These are phyloP conservation scores for Phrixothrix hirtus DNA, from an alignment of 2,888 invertebrate species.

Conservation along the genomic window DNA sequence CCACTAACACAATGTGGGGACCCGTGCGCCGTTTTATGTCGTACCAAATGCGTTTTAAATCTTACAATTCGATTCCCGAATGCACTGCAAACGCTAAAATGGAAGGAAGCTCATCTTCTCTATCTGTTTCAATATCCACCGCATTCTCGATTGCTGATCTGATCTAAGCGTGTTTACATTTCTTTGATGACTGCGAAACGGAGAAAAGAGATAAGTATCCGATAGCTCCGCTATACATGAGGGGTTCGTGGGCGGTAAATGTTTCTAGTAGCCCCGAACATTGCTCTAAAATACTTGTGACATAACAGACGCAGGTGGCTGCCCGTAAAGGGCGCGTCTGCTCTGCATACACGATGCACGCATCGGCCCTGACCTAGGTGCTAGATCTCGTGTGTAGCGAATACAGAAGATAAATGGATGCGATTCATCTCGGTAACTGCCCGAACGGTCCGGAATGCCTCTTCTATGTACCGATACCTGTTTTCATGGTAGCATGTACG, in stretches of 20 bases:
- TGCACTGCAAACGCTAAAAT: slow-evolving; percentile 32
- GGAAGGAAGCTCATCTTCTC: slow-evolving; percentile 31
- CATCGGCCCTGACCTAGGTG: slow-evolving; percentile 45
- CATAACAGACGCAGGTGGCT: slow-evolving; percentile 30
- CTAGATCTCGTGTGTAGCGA: slow-evolving; percentile 40
- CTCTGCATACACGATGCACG: slow-evolving; percentile 45
- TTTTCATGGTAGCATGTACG: slow-evolving; percentile 35
- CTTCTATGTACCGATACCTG: slow-evolving; percentile 25
- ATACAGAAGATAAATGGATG: slow-evolving; percentile 41
- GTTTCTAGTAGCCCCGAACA: slow-evolving; percentile 13
- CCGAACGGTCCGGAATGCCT: slow-evolving; percentile 15
- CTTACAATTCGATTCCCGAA: slow-evolving; percentile 38
- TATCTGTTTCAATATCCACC: slow-evolving; percentile 37
- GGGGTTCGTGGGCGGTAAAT: slow-evolving; percentile 16
- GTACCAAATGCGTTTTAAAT: slow-evolving; percentile 39
- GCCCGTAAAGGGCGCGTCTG: slow-evolving; percentile 43
- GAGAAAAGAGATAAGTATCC: slow-evolving; percentile 19
- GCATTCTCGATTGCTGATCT: slow-evolving; percentile 32
- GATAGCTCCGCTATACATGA: slow-evolving; percentile 10
- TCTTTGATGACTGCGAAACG: slow-evolving; percentile 23
- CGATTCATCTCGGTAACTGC: slow-evolving; percentile 25
- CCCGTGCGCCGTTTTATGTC: slow-evolving; percentile 38
- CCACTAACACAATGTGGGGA: slow-evolving; percentile 34
- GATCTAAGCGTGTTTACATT: slow-evolving; percentile 30
- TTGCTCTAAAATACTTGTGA: slow-evolving; percentile 25